These are phyloP conservation scores for Poecilia velifera DNA, from an alignment of 2,797 vertebrate genomes.

Conservation along the genomic window DNA sequence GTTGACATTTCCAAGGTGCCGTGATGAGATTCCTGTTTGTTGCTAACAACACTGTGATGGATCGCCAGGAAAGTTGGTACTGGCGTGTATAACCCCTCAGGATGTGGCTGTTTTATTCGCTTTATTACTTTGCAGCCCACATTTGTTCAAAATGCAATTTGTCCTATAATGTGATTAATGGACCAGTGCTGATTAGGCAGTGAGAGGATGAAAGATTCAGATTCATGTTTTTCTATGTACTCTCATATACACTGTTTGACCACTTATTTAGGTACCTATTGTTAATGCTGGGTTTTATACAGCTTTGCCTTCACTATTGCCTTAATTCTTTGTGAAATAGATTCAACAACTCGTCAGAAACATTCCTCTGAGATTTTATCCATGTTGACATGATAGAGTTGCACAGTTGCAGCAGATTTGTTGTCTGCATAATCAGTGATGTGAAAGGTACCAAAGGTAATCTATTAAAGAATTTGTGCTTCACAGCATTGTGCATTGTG, in stretches of 20 bases:
- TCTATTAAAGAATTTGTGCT: not conserved
- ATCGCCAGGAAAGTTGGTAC: not conserved
- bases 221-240: not conserved
- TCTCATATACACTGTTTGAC: not conserved
- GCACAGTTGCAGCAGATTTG: not conserved
- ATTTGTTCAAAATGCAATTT: not conserved
- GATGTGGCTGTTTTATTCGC: not conserved
- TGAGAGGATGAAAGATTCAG: not conserved
- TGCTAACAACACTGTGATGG: not conserved
- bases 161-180: not conserved
- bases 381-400: not conserved
- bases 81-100: constrained; percentile 1
- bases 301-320: not conserved
- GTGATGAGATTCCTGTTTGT: not conserved
- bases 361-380: not conserved
- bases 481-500: not conserved
- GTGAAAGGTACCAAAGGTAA: not conserved
- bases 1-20: not conserved
- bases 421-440: not conserved
- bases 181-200: not conserved
- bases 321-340: not conserved
- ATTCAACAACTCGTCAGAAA: not conserved
- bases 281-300: not conserved
- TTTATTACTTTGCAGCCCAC: not conserved
- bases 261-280: not conserved